A percentile compares a stretch with the other conserved stretches of the same genome.
Conservation (phyloP, 1,140 invertebrate species). For the Drosophila prosaltans region DNA sequence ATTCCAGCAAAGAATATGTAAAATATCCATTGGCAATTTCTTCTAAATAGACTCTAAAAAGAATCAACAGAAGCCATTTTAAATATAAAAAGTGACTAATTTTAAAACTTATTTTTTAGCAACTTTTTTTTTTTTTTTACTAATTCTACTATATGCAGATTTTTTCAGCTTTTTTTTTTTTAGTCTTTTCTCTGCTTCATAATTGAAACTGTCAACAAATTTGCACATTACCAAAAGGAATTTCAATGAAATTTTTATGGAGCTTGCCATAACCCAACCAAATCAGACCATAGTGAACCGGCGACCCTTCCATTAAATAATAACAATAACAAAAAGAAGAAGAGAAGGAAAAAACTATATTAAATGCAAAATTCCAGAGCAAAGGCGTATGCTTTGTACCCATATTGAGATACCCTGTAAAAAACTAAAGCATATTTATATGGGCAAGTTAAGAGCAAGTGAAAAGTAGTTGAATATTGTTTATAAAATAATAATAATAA, state of each 20-base stretch:
- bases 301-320: conserved; percentile 8
- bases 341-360: neutral
- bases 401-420: neutral
- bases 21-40: no score
- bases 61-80: no score
- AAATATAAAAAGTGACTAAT: neutral
- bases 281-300: neutral
- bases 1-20: no score
- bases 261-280: neutral
- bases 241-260: conserved; percentile 16
- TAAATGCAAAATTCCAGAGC: conserved; percentile 3
- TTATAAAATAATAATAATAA: no score
- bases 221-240: conserved; percentile 33
- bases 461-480: no score
- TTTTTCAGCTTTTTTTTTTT: neutral
- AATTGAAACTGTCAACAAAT: conserved; percentile 69
- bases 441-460: no score
- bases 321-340: neutral
- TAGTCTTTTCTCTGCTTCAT: conserved; percentile 17
- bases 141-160: neutral
- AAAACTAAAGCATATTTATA: neutral
- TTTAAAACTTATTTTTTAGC: neutral
- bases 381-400: neutral
- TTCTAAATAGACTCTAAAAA: no score
- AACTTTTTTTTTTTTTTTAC: no score